These are phyloP conservation scores for Drosophila equinoxialis DNA, from an alignment of 1,140 invertebrate genomes.

Conservation along the genomic window DNA sequence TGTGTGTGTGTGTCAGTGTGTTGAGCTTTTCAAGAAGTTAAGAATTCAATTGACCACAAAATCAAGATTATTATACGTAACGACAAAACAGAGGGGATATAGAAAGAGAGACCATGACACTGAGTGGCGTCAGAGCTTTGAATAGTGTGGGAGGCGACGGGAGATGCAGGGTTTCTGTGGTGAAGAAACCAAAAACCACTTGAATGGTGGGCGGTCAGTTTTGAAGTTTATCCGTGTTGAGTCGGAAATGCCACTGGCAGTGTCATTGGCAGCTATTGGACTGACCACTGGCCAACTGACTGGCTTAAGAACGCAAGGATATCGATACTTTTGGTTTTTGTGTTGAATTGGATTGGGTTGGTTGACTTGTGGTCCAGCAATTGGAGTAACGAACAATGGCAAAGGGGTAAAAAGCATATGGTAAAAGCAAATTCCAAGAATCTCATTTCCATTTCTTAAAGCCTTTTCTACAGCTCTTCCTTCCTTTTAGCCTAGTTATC, in stretches of 20 bases:
- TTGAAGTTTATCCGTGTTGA: slow-evolving; percentile 46
- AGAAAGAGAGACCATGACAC: slow-evolving; percentile 37
- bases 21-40: slow-evolving; percentile 75
- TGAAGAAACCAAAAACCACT: slow-evolving; percentile 28
- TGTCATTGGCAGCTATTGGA: slow-evolving; percentile 37
- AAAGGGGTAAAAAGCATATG: neutral
- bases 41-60: slow-evolving; percentile 82
- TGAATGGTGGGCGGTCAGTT: slow-evolving; percentile 35
- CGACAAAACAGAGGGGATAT: slow-evolving; percentile 4
- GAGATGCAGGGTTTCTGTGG: too few species aligned
- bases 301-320: slow-evolving; percentile 55
- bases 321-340: slow-evolving; percentile 36
- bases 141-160: neutral
- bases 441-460: slow-evolving; percentile 6
- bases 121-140: slow-evolving; percentile 10
- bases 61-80: slow-evolving; percentile 79
- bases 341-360: neutral
- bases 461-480: slow-evolving; percentile 2
- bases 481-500: slow-evolving; percentile 5
- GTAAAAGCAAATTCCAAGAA: neutral
- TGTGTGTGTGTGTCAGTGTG: slow-evolving; percentile 31
- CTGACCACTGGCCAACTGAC: slow-evolving; percentile 38
- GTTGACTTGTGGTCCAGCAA: neutral
- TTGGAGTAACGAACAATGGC: neutral
- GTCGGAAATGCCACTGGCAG: slow-evolving; percentile 48